A percentile compares a stretch with the other conserved stretches of the same genome.
These are phyloP conservation scores for Chiridota heheva DNA, from an alignment of 35 echinoderm and acorn worm species.

Conservation along the genomic window DNA sequence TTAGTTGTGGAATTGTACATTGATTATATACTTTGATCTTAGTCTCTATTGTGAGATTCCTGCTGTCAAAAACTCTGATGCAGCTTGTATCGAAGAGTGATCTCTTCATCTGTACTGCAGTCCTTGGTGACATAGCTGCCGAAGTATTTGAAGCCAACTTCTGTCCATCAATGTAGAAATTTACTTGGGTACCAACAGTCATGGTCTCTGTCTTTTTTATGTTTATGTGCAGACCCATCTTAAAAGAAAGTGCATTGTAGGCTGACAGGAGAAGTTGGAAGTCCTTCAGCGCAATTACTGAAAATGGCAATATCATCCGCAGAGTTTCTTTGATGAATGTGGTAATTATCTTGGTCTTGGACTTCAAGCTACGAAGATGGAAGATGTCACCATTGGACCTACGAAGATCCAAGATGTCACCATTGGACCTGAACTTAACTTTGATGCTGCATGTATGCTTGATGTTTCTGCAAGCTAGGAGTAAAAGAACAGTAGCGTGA, in stretches of 20 bases:
- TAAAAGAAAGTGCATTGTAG: neutral
- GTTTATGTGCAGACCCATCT: neutral
- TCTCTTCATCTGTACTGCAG: neutral
- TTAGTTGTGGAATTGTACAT: neutral
- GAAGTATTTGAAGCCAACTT: neutral
- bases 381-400: neutral
- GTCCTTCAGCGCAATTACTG: neutral
- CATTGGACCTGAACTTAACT: neutral
- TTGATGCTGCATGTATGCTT: neutral
- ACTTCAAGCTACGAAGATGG: neutral
- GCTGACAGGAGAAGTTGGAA: neutral
- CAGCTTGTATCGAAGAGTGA: neutral
- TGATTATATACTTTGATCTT: neutral
- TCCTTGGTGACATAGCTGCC: neutral
- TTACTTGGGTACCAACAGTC: neutral
- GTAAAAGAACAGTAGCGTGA: neutral
- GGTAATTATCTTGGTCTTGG: neutral
- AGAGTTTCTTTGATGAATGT: neutral
- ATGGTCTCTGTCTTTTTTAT: neutral
- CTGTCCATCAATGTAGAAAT: neutral
- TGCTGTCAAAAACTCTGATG: conserved; percentile 11
- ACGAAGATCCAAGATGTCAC: neutral
- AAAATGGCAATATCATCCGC: neutral
- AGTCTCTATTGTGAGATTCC: neutral
- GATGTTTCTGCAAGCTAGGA: neutral